phyloP scores from a whole-genome alignment of 2,888 invertebrate genomes.

The Pachycephus smyrnensis region DNA sequence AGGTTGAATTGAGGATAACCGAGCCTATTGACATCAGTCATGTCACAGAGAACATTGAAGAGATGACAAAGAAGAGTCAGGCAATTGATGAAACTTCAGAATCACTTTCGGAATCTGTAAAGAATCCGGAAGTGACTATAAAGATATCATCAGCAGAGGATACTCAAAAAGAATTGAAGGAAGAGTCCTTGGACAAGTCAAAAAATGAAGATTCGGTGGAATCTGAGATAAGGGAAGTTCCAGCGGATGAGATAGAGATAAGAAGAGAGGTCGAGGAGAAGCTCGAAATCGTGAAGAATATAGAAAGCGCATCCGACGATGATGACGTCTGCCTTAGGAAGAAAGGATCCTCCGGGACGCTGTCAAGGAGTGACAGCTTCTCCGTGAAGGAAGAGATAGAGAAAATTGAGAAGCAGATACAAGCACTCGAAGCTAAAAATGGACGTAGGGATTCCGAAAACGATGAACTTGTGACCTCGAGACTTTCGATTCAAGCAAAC shows the following conservation, averaged over 20 bases:
- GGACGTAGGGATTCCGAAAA: constrained; percentile 26
- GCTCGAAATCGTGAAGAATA: constrained; percentile 68
- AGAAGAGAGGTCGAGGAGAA: constrained; percentile 64
- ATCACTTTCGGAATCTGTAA: background rate
- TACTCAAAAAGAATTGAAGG: constrained; percentile 64
- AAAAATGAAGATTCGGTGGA: constrained; percentile 13
- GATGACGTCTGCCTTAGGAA: constrained; percentile 25
- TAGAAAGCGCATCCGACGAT: constrained; percentile 49
- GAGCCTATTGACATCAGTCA: constrained; percentile 45
- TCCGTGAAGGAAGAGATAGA: constrained; percentile 61
- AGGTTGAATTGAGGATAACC: constrained; percentile 34
- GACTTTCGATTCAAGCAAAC: constrained; percentile 49
- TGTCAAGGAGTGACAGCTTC: constrained; percentile 53
- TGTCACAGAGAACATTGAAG: constrained; percentile 49
- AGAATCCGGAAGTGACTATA: background rate
- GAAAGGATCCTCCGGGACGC: constrained; percentile 36
- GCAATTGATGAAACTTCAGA: constrained; percentile 10
- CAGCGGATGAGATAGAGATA: constrained; percentile 68
- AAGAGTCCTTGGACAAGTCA: constrained; percentile 54
- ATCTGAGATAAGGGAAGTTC: constrained; percentile 27
- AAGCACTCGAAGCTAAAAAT: constrained; percentile 48
- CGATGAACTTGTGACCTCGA: constrained; percentile 27
- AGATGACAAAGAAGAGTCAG: constrained; percentile 45
- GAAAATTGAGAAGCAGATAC: constrained; percentile 60
- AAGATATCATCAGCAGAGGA: constrained; percentile 29